Base-by-base conservation (phyloP, 2,888 invertebrate genomes). In the Acanthopleura granulata region DNA sequence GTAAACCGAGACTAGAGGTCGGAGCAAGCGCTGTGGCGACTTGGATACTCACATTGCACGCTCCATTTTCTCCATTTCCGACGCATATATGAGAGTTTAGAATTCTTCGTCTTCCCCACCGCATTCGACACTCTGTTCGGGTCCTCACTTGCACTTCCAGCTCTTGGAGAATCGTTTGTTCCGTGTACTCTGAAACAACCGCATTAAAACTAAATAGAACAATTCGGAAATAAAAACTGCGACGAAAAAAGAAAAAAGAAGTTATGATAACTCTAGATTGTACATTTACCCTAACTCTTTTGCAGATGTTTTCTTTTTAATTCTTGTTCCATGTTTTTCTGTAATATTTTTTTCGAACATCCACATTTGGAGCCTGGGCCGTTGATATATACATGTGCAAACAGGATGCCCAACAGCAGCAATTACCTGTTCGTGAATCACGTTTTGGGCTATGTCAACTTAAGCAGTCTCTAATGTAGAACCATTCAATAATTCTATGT, bases 31-130 rank as follows among this genome's bases (percentile, higher is more conserved):
- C 40, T 6, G 40, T 40, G 40, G 40, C 4, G 40, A 40, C 9
- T 9, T 40, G 40, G 40, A 40, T n/a, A 73, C 81, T 78, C 74
- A 83, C 82, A 77, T 83, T 83, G 62, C 83, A 83, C 0, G 83
- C 83, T 6, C 83, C 83, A 16, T 78, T 78, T 51, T 80, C 81
- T 0, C 83, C 83, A 72, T 81, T 80, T 22, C 83, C 83, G 4
- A 81, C 83, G 73, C 83, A 83, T 40, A 83, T 79, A 73, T 83
- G 83, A 15, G 83, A 83, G 74, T 83, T 83, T 27, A 83, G 78
- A 62, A 83, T 83, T 16, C 81, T 76, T 61, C 81, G 79, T 78
- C 83, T 78, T 29, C 83, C 83, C 83, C 83, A 83, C 6, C 83
- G 49, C 12, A 80, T 79, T n/a, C 81, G 79, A 72, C 83, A 83